A percentile compares a stretch with the other conserved stretches of the same genome.
phyloP scores from a whole-genome alignment of 2,113 vertebrate species.

The Acrocephalus kingi region DNA sequence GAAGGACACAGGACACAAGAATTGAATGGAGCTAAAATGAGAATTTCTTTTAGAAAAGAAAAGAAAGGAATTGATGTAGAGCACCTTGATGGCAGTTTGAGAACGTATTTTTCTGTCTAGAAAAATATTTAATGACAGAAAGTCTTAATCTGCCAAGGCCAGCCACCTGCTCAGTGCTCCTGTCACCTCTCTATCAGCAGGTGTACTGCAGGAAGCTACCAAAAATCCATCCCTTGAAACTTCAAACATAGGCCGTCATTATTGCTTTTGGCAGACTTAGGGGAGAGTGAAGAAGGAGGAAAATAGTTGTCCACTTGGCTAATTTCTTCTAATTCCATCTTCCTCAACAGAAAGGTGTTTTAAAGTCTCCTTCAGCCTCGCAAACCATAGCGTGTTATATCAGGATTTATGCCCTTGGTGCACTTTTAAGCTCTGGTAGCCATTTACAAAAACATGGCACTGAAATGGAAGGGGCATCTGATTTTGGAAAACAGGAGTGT shows the following conservation, averaged over 20 bases:
- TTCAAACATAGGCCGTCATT: rapidly evolving
- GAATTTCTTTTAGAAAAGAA: not conserved
- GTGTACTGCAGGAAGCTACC: not conserved
- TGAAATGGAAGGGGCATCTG: not conserved
- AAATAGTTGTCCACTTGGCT: not conserved
- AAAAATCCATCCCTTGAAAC: not conserved
- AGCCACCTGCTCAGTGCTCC: not conserved
- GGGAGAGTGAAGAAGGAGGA: not conserved
- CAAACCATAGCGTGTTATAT: not conserved
- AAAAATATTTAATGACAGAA: not conserved
- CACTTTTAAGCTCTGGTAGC: not conserved
- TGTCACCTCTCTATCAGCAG: not conserved
- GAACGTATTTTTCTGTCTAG: not conserved
- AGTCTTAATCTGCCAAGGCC: not conserved
- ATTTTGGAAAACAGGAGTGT: not conserved
- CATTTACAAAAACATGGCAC: not conserved
- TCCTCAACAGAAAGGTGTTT: not conserved
- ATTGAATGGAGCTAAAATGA: slow-evolving; percentile 7
- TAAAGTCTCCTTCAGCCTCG: not conserved
- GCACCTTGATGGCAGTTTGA: not conserved
- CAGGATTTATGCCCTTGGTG: not conserved
- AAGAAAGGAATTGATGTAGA: not conserved
- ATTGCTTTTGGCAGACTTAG: not conserved
- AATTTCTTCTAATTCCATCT: not conserved
- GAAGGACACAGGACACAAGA: not conserved